Conservation (phyloP, 2,797 vertebrate species). For the Todus mexicanus region DNA sequence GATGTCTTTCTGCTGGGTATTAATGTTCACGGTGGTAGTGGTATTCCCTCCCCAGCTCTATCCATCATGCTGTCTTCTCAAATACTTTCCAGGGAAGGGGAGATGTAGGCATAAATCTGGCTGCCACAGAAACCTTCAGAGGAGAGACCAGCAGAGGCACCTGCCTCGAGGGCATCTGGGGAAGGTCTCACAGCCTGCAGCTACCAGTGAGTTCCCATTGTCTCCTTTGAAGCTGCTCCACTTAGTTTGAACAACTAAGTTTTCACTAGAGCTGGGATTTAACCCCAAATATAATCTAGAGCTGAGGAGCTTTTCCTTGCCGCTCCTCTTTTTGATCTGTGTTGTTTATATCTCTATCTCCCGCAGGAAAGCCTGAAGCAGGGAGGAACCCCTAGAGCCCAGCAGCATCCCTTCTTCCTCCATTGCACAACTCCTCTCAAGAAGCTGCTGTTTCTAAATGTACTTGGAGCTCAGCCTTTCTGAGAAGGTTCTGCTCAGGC, state of each 20-base stretch:
- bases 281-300: neutral
- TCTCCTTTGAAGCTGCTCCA: constrained; percentile 1
- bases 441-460: neutral
- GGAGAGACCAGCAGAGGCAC: neutral
- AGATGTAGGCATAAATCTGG: neutral
- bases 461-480: neutral
- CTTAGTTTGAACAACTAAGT: neutral
- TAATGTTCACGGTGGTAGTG: neutral
- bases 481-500: neutral
- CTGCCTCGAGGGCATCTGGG: neutral
- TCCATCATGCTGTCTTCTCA: neutral
- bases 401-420: neutral
- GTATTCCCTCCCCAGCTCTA: neutral
- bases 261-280: neutral
- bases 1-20: neutral
- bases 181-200: neutral
- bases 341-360: neutral
- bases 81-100: neutral
- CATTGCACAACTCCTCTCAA: neutral
- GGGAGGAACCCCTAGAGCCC: neutral
- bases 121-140: rapidly evolving
- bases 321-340: neutral
- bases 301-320: neutral
- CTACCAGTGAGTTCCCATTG: neutral
- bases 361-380: neutral